Conservation (phyloP, 2,797 vertebrate species). For the Chiroxiphia lanceolata region DNA sequence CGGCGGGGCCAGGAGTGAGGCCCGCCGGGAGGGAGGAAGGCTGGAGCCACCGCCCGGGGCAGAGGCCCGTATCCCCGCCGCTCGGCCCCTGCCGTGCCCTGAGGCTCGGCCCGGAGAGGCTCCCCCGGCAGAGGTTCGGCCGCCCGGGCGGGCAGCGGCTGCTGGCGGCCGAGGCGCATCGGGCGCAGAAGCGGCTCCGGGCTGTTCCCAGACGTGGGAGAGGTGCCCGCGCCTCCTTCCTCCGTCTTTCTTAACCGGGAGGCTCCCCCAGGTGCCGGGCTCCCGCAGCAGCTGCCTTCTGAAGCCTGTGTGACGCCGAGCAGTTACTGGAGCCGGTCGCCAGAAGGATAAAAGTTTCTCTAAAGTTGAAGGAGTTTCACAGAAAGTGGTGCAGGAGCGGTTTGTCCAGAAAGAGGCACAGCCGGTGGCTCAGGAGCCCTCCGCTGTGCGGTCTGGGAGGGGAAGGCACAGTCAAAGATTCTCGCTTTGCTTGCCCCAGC, state of each 20-base stretch:
- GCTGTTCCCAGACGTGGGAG: neutral
- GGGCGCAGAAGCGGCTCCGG: neutral
- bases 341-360: rapidly evolving
- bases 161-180: neutral
- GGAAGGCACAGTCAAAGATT: rapidly evolving
- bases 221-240: too few relatives aligned
- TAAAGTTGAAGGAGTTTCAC: rapidly evolving
- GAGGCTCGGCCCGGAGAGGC: neutral
- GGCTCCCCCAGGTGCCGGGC: rapidly evolving
- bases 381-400: rapidly evolving
- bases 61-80: neutral
- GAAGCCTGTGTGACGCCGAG: rapidly evolving
- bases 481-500: rapidly evolving
- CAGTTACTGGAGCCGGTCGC: rapidly evolving
- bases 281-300: rapidly evolving
- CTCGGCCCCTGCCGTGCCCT: neutral
- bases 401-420: rapidly evolving
- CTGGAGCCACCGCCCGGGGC: neutral
- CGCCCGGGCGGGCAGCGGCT: too few relatives aligned
- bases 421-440: rapidly evolving
- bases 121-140: neutral
- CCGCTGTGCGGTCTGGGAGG: rapidly evolving
- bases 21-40: rapidly evolving
- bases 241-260: rapidly evolving
- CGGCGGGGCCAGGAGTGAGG: neutral